Conservation (phyloP, 2,888 invertebrate genomes). For the Synergus umbraculus region DNA sequence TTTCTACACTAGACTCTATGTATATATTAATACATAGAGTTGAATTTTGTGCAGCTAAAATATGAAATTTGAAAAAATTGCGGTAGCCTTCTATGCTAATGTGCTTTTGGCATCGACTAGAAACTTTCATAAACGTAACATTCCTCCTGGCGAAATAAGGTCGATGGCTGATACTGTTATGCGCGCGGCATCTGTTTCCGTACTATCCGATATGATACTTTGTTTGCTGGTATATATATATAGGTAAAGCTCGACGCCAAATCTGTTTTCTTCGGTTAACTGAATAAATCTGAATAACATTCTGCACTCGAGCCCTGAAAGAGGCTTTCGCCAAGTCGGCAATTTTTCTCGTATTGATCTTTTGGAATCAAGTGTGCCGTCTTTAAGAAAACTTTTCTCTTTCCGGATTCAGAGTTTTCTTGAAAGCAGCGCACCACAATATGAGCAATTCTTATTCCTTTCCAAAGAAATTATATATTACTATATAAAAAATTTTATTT, state of each 20-base stretch:
- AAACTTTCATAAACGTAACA: conserved; percentile 40
- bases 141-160: conserved; percentile 39
- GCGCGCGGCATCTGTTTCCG: conserved; percentile 38
- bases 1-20: background rate
- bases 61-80: conserved; percentile 15
- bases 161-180: conserved; percentile 40
- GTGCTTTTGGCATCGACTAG: conserved; percentile 36
- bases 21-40: background rate
- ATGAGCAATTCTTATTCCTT: background rate
- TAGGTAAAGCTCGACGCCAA: conserved; percentile 54
- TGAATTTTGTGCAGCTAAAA: background rate
- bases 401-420: background rate
- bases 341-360: conserved; percentile 38
- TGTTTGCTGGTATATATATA: conserved; percentile 47
- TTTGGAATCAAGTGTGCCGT: background rate
- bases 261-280: conserved; percentile 55
- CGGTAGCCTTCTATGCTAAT: conserved; percentile 32
- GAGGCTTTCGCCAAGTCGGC: conserved; percentile 36
- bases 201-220: conserved; percentile 48
- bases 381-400: conserved; percentile 34
- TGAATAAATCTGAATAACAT: conserved; percentile 56
- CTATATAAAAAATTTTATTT: background rate
- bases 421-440: background rate
- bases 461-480: background rate
- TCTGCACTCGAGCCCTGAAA: conserved; percentile 27